phyloP scores from a whole-genome alignment of 2,113 vertebrate species.

The Monopterus albus region DNA sequence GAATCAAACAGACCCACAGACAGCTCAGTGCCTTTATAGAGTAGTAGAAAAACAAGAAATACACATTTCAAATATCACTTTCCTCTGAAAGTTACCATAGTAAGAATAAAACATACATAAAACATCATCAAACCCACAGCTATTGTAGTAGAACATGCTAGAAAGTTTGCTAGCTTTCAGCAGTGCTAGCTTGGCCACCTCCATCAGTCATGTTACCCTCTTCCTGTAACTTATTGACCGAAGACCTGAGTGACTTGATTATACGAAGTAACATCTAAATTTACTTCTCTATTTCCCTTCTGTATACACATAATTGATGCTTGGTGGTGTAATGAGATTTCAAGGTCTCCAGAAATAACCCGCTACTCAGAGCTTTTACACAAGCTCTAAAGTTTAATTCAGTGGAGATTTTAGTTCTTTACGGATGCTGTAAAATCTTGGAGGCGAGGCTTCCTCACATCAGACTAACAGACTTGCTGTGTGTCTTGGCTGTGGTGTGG shows the following conservation, averaged over 20 bases:
- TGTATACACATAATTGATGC: conserved; percentile 36
- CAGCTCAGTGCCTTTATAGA: no score
- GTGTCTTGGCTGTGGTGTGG: conserved; percentile 9
- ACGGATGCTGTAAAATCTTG: conserved; percentile 46
- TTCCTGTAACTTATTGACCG: neutral
- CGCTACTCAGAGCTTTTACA: conserved; percentile 18
- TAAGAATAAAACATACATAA: no score
- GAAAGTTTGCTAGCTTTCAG: neutral
- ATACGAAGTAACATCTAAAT: conserved; percentile 10
- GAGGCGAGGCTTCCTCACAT: conserved; percentile 53
- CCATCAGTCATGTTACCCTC: no score
- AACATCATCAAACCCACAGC: no score
- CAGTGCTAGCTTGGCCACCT: neutral
- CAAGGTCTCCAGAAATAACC: conserved; percentile 41
- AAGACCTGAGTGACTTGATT: neutral
- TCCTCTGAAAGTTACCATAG: no score
- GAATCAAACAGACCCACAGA: no score
- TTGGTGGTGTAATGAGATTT: conserved; percentile 60
- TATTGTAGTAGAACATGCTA: neutral
- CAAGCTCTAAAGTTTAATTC: conserved; percentile 54
- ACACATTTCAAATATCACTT: no score
- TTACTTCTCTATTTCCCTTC: neutral
- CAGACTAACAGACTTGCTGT: conserved; percentile 17
- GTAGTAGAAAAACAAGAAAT: no score
- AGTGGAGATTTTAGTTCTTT: conserved; percentile 52